Evolutionary conservation across 1,140 invertebrate species (phyloP), one percentile per base, ranked within the genome.

Genomic region (Drosophila virilis): DNA sequence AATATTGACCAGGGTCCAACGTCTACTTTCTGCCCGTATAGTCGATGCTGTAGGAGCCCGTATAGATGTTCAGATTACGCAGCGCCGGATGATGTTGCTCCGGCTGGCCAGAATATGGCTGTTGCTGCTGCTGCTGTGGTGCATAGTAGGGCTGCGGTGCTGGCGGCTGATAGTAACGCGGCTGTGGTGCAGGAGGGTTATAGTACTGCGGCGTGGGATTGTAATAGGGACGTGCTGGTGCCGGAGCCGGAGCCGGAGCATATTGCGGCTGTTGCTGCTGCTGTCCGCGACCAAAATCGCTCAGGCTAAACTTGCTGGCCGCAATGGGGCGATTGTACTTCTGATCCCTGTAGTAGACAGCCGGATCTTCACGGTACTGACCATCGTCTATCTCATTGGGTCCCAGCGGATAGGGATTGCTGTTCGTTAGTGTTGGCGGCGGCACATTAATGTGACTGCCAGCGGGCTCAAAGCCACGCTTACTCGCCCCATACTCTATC

Each of bases 401-500:
- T 1, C 93, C 94, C 51, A 95, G 91, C 13, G 94, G 93, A 74
- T 93, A 92, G 4, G 93, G 77, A 84, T 94, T 82, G 33, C 92
- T 93, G 51, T 92, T 93, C 40, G 93, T 93, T 37, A 94, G 77
- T 4, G 96, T 96, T 1, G 96, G 95, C 6, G 96, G 96, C 3
- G 96, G 95, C 0, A 97, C 96, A 90, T 96, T 96, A 79, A 97
- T 97, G 42, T 95, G 96, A 38, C 94, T 94, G 52, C 96, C 97
- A 8, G 95, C 93, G 0, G 96, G 97, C 88, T 97, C 96, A 93
- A 97, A 98, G 12, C 97, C 97, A 67, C 95, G 96, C 81, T 96
- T 96, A 86, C 97, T 97, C 1, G 97, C 97, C 17, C 97, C 97
- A 91, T 98, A 98, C 85, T 98, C 97, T 12, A 98, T 96, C 12